Percentiles rank a stretch among this genome's conserved stretches.
phyloP scores from a whole-genome alignment of 2,797 vertebrate species.

The Acipenser transmontanus region DNA sequence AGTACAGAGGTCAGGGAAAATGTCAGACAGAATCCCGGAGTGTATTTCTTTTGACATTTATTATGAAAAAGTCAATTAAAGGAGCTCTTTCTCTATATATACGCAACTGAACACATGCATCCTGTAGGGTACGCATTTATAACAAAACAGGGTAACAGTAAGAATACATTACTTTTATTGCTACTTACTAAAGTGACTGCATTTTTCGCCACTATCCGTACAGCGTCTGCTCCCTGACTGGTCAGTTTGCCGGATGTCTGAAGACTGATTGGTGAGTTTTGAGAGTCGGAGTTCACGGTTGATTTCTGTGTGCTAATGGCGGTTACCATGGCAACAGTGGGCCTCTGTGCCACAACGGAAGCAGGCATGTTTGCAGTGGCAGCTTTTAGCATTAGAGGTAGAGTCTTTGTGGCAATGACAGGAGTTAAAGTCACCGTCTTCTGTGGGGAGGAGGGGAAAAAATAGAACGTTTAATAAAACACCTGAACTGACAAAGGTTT shows the following conservation, averaged over 20 bases:
- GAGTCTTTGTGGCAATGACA: conserved; percentile 93
- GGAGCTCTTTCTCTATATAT: no score
- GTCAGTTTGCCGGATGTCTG: conserved; percentile 88
- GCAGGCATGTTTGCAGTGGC: conserved; percentile 79
- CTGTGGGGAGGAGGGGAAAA: conserved; percentile 45
- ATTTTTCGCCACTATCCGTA: conserved; percentile 83
- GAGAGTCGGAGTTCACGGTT: conserved; percentile 77
- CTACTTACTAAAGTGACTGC: conserved; percentile 73
- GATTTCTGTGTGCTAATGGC: conserved; percentile 79
- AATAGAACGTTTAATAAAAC: not conserved
- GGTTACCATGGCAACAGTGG: conserved; percentile 92
- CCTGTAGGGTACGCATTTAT: not conserved
- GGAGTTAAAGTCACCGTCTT: conserved; percentile 91
- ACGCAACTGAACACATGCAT: no score
- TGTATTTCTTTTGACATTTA: no score
- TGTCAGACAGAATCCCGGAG: no score
- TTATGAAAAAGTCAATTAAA: no score
- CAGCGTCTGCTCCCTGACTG: conserved; percentile 77
- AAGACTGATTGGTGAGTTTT: conserved; percentile 87
- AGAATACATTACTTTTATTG: not conserved
- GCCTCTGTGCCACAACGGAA: conserved; percentile 81
- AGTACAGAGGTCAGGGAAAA: no score
- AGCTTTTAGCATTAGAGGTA: conserved; percentile 98
- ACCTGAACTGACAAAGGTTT: no score
- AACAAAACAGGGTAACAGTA: not conserved